Evolutionary conservation across 2,797 vertebrate genomes (phyloP), one percentile per base, ranked within the genome.

Genomic region (Tolypeutes matacus): DNA sequence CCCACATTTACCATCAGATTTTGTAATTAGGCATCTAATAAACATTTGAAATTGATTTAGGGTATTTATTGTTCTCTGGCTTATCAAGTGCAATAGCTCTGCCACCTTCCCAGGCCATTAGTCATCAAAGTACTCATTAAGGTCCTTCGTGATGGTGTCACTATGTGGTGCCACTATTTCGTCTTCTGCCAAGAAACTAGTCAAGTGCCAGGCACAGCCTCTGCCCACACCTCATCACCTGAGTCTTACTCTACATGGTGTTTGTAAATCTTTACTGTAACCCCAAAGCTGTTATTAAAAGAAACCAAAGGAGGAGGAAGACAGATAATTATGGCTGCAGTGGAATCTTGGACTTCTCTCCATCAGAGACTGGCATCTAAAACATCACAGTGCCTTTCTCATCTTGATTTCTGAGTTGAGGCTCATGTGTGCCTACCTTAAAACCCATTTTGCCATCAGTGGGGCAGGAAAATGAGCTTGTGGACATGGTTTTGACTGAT

Each of bases 221-320:
- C 88, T 96, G 83, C 76, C 72, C 70, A n/a, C 70, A 91, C 80
- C 56, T 69, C 15, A 69, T 88, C 75, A 60, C 93, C 93, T 81
- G 53, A 29, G 75, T 0, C 0, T 62, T 84, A 2, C 20, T 46
- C 91, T 62, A 0, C 20, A 0, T 39, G 62, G 85, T 78, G 82
- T 88, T 49, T 92, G 58, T 56, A 80, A 92, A 80, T 56, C 85
- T 85, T 64, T 4, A 7, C 72, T n/a, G 15, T 75, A 64, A 64
- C n/a, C 31, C 72, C 0, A 0, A 64, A 34, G 65, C 78, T 89
- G 42, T 42, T 34, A 51, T 31, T 72, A 34, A 51, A n/a, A 84
- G 73, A 39, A 84, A 39, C 34, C 46, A 1, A 67, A 86, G 42
- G 53, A 69, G 42, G 85, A 88, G 5, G 23, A 88, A 39, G 46